phyloP scores from a whole-genome alignment of 2,797 vertebrate species.

The Fistularia tabacaria region DNA sequence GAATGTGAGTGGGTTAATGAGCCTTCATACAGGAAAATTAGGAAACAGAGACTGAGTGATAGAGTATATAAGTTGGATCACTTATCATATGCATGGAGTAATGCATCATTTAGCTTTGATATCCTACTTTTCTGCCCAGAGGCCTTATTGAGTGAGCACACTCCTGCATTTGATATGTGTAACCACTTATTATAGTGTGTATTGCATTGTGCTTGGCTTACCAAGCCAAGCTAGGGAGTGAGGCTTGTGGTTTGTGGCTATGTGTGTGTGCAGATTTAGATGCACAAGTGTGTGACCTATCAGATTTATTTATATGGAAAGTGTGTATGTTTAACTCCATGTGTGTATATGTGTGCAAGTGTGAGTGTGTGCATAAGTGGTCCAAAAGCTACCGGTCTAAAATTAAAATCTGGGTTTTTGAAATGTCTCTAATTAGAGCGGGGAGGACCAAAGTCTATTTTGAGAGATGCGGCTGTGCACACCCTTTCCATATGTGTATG shows the following conservation, averaged over 20 bases:
- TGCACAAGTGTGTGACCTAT: conserved; percentile 59
- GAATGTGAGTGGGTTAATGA: conserved; percentile 41
- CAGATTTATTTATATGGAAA: conserved; percentile 67
- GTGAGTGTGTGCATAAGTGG: conserved; percentile 32
- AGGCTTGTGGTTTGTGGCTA: conserved; percentile 65
- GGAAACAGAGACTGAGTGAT: conserved; percentile 20
- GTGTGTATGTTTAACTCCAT: conserved; percentile 50
- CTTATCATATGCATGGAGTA: conserved; percentile 2
- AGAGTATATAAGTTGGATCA: conserved; percentile 19
- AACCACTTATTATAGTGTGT: conserved; percentile 67
- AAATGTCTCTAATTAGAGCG: conserved; percentile 83
- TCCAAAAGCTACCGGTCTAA: conserved; percentile 75
- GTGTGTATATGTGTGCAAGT: conserved; percentile 14
- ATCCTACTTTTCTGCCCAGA: conserved; percentile 38
- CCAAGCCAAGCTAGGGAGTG: conserved; percentile 54
- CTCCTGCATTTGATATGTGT: conserved; percentile 57
- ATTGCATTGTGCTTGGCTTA: conserved; percentile 72
- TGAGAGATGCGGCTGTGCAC: conserved; percentile 74
- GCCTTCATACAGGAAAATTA: conserved; percentile 16
- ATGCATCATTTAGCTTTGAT: conserved; percentile 27
- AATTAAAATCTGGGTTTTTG: conserved; percentile 82
- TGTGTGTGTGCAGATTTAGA: conserved; percentile 49
- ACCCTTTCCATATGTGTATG: conserved; percentile 71
- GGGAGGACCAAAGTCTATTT: conserved; percentile 75
- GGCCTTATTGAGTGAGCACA: conserved; percentile 35